Evolutionary conservation across 2,797 vertebrate species (phyloP).

Genomic region (Benthosema pterotum): DNA sequence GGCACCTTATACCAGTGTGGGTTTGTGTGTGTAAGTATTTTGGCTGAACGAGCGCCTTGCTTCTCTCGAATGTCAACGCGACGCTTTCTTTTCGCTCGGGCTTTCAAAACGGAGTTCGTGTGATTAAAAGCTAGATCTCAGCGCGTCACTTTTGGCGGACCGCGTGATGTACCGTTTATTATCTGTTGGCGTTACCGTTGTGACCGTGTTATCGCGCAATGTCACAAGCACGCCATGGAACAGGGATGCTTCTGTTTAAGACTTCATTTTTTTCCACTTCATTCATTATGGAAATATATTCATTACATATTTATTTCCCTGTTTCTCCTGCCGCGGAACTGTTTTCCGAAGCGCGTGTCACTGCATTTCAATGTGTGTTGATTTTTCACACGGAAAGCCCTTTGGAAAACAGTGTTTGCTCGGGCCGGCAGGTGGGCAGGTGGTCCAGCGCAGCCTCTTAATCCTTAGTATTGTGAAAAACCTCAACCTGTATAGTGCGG

Average conservation of each 20-base stretch:
- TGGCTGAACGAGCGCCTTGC: constrained; percentile 52
- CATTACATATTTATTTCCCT: too few relatives aligned
- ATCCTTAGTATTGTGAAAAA: constrained; percentile 30
- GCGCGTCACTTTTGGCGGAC: constrained; percentile 4
- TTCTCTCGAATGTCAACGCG: constrained; percentile 26
- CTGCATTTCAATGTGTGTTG: background rate
- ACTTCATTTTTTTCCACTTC: background rate
- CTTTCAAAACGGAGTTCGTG: constrained; percentile 25
- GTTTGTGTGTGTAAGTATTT: constrained; percentile 72
- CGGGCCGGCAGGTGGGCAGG: constrained; percentile 35
- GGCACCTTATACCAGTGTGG: constrained; percentile 63
- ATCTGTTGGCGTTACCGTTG: background rate
- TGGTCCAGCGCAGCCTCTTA: constrained; percentile 23
- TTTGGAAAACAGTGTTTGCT: constrained; percentile 21
- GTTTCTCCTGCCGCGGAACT: background rate
- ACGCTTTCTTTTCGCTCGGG: constrained; percentile 33
- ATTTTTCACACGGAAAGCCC: constrained; percentile 12
- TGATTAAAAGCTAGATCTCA: constrained; percentile 28
- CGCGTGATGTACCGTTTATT: constrained; percentile 4
- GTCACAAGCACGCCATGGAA: constrained; percentile 10
- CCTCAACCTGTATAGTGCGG: constrained; percentile 31
- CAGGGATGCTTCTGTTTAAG: background rate
- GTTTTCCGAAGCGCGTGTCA: background rate
- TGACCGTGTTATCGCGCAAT: background rate
- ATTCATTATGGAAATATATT: background rate